Percentiles rank a stretch among this genome's conserved stretches.
These are phyloP conservation scores for Zoanthus sociatus DNA, from an alignment of 92 coral and sea anemone genomes.

Conservation along the genomic window DNA sequence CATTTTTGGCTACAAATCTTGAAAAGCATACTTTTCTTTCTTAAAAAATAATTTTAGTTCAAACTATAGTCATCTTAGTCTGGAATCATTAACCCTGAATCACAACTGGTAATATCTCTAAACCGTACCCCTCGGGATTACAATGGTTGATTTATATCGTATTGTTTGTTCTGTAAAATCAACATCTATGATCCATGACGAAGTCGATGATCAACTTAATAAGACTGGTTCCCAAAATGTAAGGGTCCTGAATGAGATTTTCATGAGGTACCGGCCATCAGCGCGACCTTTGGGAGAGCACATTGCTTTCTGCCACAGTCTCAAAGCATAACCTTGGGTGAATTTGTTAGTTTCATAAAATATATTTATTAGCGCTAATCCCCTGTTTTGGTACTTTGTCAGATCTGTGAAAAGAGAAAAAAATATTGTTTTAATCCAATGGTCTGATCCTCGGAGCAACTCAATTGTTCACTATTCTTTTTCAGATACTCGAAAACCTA, in stretches of 20 bases:
- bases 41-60: too few relatives aligned
- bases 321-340: constrained; percentile 65
- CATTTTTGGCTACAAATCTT: too few relatives aligned
- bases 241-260: constrained; percentile 58
- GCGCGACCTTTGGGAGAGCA: constrained; percentile 82
- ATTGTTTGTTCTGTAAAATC: not conserved
- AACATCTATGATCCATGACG: constrained; percentile 64
- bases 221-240: constrained; percentile 55
- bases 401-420: constrained; percentile 58
- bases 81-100: too few relatives aligned
- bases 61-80: too few relatives aligned
- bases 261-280: constrained; percentile 74
- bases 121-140: not conserved
- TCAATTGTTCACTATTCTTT: too few relatives aligned
- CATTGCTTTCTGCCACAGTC: constrained; percentile 81
- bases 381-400: constrained; percentile 66
- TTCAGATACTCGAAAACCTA: too few relatives aligned
- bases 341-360: constrained; percentile 61
- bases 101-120: not conserved
- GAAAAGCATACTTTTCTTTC: too few relatives aligned
- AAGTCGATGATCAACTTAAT: constrained; percentile 67
- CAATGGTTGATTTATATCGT: not conserved
- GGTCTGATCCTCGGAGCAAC: not conserved
- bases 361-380: constrained; percentile 65
- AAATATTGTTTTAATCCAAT: not conserved